A percentile compares a stretch with the other conserved stretches of the same genome.
These are phyloP conservation scores for Meriones psammophilus DNA, from an alignment of 2,797 vertebrate genomes.

Conservation along the genomic window DNA sequence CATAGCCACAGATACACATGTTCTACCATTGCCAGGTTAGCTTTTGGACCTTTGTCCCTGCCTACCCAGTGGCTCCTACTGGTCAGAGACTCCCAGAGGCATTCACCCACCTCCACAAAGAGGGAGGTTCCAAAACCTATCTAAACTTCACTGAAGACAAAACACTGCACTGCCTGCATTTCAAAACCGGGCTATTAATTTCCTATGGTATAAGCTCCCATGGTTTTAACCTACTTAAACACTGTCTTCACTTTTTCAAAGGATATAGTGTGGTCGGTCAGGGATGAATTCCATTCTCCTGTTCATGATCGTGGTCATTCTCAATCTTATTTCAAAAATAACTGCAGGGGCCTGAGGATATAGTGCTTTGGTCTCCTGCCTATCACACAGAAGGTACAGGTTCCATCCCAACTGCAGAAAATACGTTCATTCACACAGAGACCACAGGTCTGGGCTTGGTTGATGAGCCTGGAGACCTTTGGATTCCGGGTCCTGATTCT, in stretches of 20 bases:
- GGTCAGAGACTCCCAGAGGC: background rate
- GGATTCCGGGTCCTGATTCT: background rate
- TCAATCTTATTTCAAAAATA: background rate
- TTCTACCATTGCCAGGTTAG: background rate
- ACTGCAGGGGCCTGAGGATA: background rate
- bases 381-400: background rate
- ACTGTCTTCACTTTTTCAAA: constrained; percentile 41
- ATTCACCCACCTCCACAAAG: background rate
- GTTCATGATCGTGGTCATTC: constrained; percentile 24
- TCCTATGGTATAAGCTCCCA: background rate
- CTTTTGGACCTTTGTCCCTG: background rate
- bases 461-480: background rate
- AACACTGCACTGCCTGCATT: constrained; percentile 26
- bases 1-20: background rate
- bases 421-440: background rate
- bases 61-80: background rate
- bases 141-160: constrained; percentile 2
- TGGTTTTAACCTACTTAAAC: constrained; percentile 67
- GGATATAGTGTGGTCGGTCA: constrained; percentile 28
- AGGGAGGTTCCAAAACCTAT: background rate
- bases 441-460: background rate
- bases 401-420: background rate
- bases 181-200: constrained; percentile 63
- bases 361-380: background rate
- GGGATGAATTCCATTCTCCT: constrained; percentile 36